Evolutionary conservation across 2,888 invertebrate genomes (phyloP), one percentile per base, ranked within the genome.

Genomic region (Megamerina dolium): DNA sequence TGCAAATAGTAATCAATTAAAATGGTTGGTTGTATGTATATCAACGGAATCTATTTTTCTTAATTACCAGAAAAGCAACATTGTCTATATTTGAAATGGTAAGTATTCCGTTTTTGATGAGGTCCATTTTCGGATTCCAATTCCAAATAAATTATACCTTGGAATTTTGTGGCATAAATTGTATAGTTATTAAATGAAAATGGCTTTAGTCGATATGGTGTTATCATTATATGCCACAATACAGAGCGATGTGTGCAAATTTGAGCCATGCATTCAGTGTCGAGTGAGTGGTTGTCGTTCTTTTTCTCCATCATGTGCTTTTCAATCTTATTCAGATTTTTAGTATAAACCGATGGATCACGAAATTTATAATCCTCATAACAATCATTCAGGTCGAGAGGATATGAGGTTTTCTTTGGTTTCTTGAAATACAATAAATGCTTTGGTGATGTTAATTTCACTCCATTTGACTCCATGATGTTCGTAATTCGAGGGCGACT

Each of bases 41-140:
- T 30, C 5, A 5, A n/a, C n/a, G n/a, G n/a, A n/a, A n/a, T n/a
- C n/a, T 2, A 9, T 29, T 8, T n/a, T 12, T 8, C 3, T 5
- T 14, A 36, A 27, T 35, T 17, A 43, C 43, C 37, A n/a, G 37
- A 31, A 23, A 37, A 43, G 16, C 43, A 43, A 8, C 3, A 17
- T 37, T 43, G 43, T 14, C 12, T 18, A 17, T 37, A 43, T 27
- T 43, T 43, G 12, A n/a, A 10, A 16, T 43, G 37, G 6, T 43
- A 31, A 29, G 37, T 14, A 8, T 26, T 4, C 4, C 8, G 12
- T 43, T 23, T 21, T 5, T 4, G 1, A 12, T 14, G 4, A 14
- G 14, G 12, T n/a, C 8, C 9, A 5, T 4, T 16, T 5, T 5
- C 6, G 2, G 17, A 3, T 12, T 1, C 1, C 3, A 16, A 19